These are phyloP conservation scores for Botrylloides violaceus DNA, from an alignment of 23 tunicate genomes.

Conservation along the genomic window DNA sequence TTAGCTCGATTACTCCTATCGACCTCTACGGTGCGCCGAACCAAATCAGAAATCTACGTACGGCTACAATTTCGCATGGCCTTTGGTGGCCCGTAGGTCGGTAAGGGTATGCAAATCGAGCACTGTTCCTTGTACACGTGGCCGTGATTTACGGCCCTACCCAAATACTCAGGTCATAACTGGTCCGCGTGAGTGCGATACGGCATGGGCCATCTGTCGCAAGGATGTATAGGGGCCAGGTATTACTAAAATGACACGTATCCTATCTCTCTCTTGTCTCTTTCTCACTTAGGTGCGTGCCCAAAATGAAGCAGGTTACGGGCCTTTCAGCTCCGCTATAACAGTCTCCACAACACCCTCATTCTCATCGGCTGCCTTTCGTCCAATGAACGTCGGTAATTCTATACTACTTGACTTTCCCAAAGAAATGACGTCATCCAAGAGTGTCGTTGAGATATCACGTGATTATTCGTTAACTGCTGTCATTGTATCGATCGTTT, in stretches of 20 bases:
- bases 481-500: conserved; percentile 6
- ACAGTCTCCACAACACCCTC: conserved; percentile 30
- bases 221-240: too few relatives aligned
- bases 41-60: too few relatives aligned
- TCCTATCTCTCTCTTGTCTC: neutral
- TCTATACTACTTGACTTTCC: neutral
- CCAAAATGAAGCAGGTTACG: conserved; percentile 68
- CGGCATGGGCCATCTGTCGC: too few relatives aligned
- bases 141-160: too few relatives aligned
- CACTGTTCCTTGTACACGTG: too few relatives aligned
- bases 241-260: neutral
- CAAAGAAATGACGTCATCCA: neutral
- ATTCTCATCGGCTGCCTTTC: neutral
- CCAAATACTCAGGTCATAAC: too few relatives aligned
- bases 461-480: conserved; percentile 15
- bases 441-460: neutral
- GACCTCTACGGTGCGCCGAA: too few relatives aligned
- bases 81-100: too few relatives aligned
- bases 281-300: conserved; percentile 65
- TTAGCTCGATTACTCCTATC: too few relatives aligned
- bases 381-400: neutral
- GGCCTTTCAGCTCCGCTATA: conserved; percentile 52
- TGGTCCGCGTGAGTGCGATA: too few relatives aligned
- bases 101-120: too few relatives aligned
- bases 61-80: too few relatives aligned